Evolutionary conservation across 1,140 invertebrate species (phyloP).

Genomic region (Lepidurus couesii): DNA sequence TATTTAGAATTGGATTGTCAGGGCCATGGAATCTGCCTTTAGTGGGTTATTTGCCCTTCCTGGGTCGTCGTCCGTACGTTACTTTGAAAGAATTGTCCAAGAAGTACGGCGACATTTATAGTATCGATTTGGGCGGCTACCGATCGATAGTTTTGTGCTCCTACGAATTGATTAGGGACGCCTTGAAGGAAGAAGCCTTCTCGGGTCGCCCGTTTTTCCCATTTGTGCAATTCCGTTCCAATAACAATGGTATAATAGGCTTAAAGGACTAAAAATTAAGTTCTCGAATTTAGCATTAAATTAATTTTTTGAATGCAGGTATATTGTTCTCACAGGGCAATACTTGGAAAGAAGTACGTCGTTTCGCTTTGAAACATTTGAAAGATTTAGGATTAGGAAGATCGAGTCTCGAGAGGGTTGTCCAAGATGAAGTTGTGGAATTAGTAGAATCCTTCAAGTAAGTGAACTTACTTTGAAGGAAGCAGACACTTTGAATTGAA

Average conservation of each 20-base stretch:
- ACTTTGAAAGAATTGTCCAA: conserved; percentile 32
- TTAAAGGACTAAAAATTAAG: too few species aligned
- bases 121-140: conserved; percentile 24
- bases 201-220: conserved; percentile 24
- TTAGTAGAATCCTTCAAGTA: conserved; percentile 23
- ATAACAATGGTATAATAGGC: too few species aligned
- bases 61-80: not conserved
- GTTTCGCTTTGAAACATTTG: conserved; percentile 37
- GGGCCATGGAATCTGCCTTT: conserved; percentile 23
- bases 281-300: not conserved
- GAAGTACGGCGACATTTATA: conserved; percentile 32
- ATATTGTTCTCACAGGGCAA: conserved; percentile 35
- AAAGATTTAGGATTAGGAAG: conserved; percentile 38
- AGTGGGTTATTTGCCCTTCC: conserved; percentile 27
- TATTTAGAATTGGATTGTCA: not conserved
- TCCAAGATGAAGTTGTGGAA: conserved; percentile 37
- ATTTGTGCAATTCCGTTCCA: too few species aligned
- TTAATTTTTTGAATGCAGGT: conserved; percentile 24
- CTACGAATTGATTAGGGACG: conserved; percentile 28
- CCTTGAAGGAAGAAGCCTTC: conserved; percentile 35
- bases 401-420: conserved; percentile 36
- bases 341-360: conserved; percentile 37
- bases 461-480: not conserved
- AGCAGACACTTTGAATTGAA: not conserved
- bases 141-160: conserved; percentile 24